Conservation (phyloP, 1,140 invertebrate genomes). For the Brachionus rubens region DNA sequence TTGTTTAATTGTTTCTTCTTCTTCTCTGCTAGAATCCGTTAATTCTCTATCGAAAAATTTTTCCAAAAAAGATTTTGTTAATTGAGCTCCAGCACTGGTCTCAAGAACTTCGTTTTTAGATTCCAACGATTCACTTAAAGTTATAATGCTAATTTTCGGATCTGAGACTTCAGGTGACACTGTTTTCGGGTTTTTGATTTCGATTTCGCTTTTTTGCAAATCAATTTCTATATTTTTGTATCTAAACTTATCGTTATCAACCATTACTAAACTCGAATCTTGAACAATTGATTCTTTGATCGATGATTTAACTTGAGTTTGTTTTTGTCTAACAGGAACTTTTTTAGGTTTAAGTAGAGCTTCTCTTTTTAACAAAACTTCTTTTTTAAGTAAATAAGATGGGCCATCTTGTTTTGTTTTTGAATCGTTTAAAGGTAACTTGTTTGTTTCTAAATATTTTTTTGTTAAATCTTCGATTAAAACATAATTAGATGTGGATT, state of each 20-base stretch:
- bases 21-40: neutral
- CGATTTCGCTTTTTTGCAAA: neutral
- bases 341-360: too few species aligned
- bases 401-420: too few species aligned
- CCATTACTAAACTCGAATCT: neutral
- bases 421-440: neutral
- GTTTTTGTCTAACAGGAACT: too few species aligned
- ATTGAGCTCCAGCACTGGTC: neutral
- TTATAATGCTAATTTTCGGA: neutral
- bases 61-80: conserved; percentile 3
- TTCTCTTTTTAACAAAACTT: too few species aligned
- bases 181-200: neutral
- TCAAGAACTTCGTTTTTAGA: neutral
- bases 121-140: neutral
- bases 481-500: neutral
- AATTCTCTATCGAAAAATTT: conserved; percentile 29
- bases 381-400: too few species aligned
- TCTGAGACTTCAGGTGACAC: neutral
- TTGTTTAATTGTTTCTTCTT: neutral
- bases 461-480: neutral
- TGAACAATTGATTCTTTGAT: neutral
- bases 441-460: neutral
- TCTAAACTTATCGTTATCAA: neutral
- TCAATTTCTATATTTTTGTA: conserved; percentile 6
- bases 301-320: neutral